Conservation (phyloP, 2,113 vertebrate genomes). For the Jacana jacana region DNA sequence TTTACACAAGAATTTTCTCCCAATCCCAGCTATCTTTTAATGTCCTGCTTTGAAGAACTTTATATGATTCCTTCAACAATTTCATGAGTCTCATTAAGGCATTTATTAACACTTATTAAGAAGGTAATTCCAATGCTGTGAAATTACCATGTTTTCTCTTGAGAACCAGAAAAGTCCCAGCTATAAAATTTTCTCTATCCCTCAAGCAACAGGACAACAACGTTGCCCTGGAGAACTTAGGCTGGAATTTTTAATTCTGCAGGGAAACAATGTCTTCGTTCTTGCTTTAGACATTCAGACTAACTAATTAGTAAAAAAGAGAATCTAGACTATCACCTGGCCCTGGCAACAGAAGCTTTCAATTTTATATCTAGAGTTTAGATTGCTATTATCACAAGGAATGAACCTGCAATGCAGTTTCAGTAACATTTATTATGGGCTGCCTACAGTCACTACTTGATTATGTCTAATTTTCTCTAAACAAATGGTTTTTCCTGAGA, state of each 20-base stretch:
- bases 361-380: background rate
- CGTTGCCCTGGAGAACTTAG: background rate
- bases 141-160: background rate
- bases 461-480: conserved; percentile 21
- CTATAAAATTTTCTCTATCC: background rate
- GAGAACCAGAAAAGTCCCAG: background rate
- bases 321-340: background rate
- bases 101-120: background rate
- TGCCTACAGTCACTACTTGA: background rate
- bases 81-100: background rate
- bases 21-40: background rate
- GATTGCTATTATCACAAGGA: background rate
- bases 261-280: background rate
- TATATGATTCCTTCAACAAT: background rate
- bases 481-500: background rate
- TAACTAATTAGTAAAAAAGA: background rate
- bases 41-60: background rate
- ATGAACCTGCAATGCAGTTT: background rate
- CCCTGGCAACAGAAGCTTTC: background rate
- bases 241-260: background rate
- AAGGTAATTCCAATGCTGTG: background rate
- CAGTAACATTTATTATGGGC: background rate
- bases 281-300: background rate
- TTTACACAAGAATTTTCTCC: background rate
- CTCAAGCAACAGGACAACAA: background rate